phyloP scores from a whole-genome alignment of 2,113 vertebrate species.

The Athene cunicularia region DNA sequence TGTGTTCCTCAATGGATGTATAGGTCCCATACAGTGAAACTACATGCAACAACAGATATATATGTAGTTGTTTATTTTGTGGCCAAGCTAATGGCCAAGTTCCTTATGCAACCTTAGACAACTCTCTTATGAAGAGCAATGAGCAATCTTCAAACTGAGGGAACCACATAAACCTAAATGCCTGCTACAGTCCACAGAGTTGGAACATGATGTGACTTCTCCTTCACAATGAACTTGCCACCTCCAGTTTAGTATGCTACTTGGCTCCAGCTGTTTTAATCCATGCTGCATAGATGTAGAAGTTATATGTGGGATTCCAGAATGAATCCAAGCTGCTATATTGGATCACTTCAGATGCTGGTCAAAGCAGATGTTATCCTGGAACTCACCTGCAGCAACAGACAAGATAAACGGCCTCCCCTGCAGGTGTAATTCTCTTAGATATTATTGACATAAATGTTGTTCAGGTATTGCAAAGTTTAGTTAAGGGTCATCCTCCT shows the following conservation, averaged over 20 bases:
- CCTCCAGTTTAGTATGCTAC: not conserved
- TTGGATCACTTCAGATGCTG: not conserved
- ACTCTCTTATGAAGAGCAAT: not conserved
- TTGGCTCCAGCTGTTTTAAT: not conserved
- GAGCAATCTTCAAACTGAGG: not conserved
- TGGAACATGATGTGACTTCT: not conserved
- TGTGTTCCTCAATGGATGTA: not conserved
- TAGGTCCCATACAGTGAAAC: not conserved
- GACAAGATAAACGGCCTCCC: not conserved
- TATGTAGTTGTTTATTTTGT: not conserved
- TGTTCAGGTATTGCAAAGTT: not conserved
- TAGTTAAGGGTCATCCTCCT: not conserved
- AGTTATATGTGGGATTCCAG: not conserved
- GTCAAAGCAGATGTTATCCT: not conserved
- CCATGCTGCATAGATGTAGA: not conserved
- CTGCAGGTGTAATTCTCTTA: not conserved
- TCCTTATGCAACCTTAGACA: not conserved
- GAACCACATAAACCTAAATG: not conserved
- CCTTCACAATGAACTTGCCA: not conserved
- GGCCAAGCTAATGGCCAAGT: not conserved
- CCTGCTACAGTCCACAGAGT: not conserved
- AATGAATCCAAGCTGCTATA: not conserved
- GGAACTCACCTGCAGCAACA: not conserved
- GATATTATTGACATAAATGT: not conserved
- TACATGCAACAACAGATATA: not conserved